Conservation (phyloP, 30 jellyfish, hydroid and myxozoan genomes). For the Euphysa ruthae region DNA sequence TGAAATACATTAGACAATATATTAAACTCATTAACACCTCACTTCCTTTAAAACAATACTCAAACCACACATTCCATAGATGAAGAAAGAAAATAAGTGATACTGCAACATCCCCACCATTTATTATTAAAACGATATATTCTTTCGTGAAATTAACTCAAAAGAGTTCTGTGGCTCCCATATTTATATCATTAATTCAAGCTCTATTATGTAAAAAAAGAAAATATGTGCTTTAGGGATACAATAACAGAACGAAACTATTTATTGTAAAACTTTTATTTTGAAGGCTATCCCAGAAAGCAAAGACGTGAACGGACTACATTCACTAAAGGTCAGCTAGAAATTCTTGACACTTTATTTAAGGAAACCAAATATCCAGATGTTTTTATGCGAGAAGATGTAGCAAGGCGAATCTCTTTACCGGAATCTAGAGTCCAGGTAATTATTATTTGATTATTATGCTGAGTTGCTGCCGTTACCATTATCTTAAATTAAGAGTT, state of each 20-base stretch:
- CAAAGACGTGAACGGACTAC: constrained; percentile 97
- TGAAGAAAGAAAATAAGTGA: no score
- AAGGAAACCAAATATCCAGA: constrained; percentile 93
- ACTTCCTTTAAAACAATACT: no score
- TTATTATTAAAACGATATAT: no score
- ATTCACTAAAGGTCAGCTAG: constrained; percentile 88
- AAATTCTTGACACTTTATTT: constrained; percentile 75
- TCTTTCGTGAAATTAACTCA: no score
- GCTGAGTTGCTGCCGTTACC: not conserved
- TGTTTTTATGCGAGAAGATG: constrained; percentile 94
- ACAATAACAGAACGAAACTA: not conserved
- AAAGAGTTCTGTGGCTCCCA: no score
- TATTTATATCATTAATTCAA: no score
- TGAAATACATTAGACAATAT: no score
- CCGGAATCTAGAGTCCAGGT: constrained; percentile 99
- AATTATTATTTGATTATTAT: not conserved
- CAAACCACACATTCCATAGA: no score
- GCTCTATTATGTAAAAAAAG: no score
- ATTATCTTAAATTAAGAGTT: no score
- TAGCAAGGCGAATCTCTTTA: constrained; percentile 76
- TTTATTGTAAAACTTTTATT: not conserved
- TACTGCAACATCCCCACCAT: no score
- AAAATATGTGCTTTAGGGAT: not conserved
- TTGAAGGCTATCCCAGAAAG: constrained; percentile 17
- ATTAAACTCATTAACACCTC: no score